A percentile compares a stretch with the other conserved stretches of the same genome.
Conservation (phyloP, 2,888 invertebrate species). For the Azorinus chamasolen region DNA sequence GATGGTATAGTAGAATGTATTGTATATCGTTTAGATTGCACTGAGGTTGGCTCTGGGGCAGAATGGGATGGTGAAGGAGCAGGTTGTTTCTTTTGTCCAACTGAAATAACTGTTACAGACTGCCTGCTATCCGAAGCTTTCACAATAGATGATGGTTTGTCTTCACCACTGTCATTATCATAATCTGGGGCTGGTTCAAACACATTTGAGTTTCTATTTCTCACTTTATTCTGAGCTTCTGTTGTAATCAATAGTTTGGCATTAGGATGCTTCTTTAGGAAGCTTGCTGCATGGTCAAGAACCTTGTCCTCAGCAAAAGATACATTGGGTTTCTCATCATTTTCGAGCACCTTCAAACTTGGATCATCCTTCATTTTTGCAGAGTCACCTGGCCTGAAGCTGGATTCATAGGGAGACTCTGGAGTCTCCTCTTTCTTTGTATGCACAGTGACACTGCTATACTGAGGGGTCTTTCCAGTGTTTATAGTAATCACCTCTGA, state of each 20-base stretch:
- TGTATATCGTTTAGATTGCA: slow-evolving; percentile 40
- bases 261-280: slow-evolving; percentile 81
- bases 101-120: slow-evolving; percentile 77
- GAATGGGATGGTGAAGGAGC: slow-evolving; percentile 6
- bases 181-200: slow-evolving; percentile 81
- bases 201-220: slow-evolving; percentile 61
- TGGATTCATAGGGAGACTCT: slow-evolving; percentile 88
- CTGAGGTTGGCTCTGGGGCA: slow-evolving; percentile 2
- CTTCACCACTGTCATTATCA: slow-evolving; percentile 66
- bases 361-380: slow-evolving; percentile 90
- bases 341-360: background rate
- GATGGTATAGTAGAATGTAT: slow-evolving; percentile 56
- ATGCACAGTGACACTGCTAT: slow-evolving; percentile 69
- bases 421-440: slow-evolving; percentile 43
- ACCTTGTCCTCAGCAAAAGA: slow-evolving; percentile 81
- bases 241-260: slow-evolving; percentile 80
- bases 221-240: slow-evolving; percentile 70
- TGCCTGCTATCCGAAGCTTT: slow-evolving; percentile 40
- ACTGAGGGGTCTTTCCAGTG: slow-evolving; percentile 62
- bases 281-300: slow-evolving; percentile 77
- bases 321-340: slow-evolving; percentile 62
- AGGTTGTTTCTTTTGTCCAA: slow-evolving; percentile 62
- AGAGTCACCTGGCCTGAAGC: slow-evolving; percentile 91
- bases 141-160: slow-evolving; percentile 37
- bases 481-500: slow-evolving; percentile 77